Base-by-base conservation (phyloP, 2,888 invertebrate genomes). In the Ectobius pallidus region DNA sequence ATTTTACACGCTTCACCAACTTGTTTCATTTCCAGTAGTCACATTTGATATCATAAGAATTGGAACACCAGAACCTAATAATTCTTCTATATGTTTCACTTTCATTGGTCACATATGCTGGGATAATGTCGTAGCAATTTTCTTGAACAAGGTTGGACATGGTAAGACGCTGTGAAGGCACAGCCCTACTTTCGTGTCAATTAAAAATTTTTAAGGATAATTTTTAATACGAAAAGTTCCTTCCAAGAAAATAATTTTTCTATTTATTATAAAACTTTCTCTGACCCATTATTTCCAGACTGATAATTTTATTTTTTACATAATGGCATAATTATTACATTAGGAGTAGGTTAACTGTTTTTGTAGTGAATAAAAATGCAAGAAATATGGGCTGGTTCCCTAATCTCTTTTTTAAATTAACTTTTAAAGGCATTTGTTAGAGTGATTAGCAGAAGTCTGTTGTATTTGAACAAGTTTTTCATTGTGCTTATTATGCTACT, bases 311-410 rank as follows among this genome's bases (percentile, higher is more conserved):
- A 42, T 11, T 46, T 39, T 44, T 46, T 27, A n/a, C 44, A 44
- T 65, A 65, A 65, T 27, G 65, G 30, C 65, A 34, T 34, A n/a
- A n/a, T 18, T 63, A 63, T 63, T n/a, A 42, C 25, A 27, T 16
- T 65, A 46, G 16, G 22, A 46, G 30, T 65, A 65, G 30, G 22
- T 25, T 27, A 44, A 44, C 58, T 14, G 27, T 58, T 65, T 65
- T 65, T 46, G 18, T 46, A 65, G 44, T 22, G 27, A 25, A 65
- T 27, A 20, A 25, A 14, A 46, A 2, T 44, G 27, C 27, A 44
- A 65, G 30, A 27, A n/a, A 65, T 9, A 27, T 65, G 65, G 65
- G 65, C 65, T 65, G 65, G 65, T 44, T 46, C 58, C 65, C 27
- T 46, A 25, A 20, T 44, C 27, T 65, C 27, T 6, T 65, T 65